Evolutionary conservation across 2,797 vertebrate genomes (phyloP), one percentile per base, ranked within the genome.

Genomic region (Cephalopachus bancanus): DNA sequence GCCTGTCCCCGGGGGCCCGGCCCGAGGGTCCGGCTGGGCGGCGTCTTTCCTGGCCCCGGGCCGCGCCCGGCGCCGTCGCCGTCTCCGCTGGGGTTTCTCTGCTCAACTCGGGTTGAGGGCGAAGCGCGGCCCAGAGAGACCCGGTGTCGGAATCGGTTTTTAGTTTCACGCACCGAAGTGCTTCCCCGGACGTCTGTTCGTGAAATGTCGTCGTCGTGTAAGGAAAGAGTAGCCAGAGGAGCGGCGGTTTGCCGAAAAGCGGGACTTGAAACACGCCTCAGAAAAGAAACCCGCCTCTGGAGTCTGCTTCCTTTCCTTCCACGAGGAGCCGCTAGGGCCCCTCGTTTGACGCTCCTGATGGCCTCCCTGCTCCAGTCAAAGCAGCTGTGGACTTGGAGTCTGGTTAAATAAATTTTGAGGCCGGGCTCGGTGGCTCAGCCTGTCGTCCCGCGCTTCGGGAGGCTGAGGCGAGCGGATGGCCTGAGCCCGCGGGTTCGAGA

Each of bases 181-280:
- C 59, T 95, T 89, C 60, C 53, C 93, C 60, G 33, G 26, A 83
- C 57, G 59, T 64, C 83, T 86, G 33, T 93, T 84, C 76, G 91
- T 88, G 80, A 93, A 94, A 81, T 71, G 67, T n/a, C n/a, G 59
- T 79, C 62, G 53, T 37, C 76, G 7, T 80, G 89, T 80, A 90
- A 57, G 57, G 72, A 78, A 37, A 67, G 83, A 30, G 6, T 80
- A 80, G 87, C 84, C 80, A 64, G 78, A 44, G 22, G 2, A 90
- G 16, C 28, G 28, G 33, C 74, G 80, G 51, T 65, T 89, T 24
- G 24, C 67, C 79, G 76, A 75, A 72, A 89, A 84, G 33, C 33
- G 84, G 81, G 69, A 55, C 55, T 83, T 65, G 64, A 78, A 93
- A 60, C 26, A 67, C 19, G 76, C 51, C 51, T 17, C 26, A 65